Conservation (phyloP, 1,140 invertebrate genomes). For the Lasioglossum albipes region DNA sequence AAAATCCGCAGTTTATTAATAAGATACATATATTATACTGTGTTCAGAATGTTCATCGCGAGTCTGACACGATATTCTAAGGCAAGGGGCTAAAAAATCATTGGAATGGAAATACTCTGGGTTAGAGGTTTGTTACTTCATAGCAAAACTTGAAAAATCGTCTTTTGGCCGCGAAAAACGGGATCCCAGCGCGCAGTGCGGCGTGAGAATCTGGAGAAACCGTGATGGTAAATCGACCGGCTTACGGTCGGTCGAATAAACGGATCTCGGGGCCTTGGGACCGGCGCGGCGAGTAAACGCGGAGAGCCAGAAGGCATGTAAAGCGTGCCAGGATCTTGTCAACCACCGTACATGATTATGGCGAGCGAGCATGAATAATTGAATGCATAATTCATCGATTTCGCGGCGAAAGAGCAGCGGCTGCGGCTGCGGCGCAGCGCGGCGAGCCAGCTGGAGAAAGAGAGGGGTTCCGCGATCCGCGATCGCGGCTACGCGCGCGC, state of each 20-base stretch:
- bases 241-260: constrained; percentile 44
- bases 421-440: background rate
- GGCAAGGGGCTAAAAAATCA: no score
- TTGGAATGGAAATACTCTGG: no score
- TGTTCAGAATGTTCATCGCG: no score
- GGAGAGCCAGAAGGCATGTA: constrained; percentile 51
- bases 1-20: no score
- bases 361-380: constrained; percentile 74
- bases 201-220: background rate
- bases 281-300: constrained; percentile 39
- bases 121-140: no score
- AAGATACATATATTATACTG: no score
- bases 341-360: constrained; percentile 73
- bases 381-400: constrained; percentile 75
- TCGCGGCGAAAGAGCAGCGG: constrained; percentile 54
- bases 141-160: no score
- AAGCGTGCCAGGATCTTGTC: constrained; percentile 73
- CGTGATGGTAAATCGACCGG: constrained; percentile 30
- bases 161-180: no score
- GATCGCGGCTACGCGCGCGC: constrained; percentile 25
- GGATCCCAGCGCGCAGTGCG: no score
- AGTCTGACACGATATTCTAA: no score
- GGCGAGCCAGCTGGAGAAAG: constrained; percentile 2
- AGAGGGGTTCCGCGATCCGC: background rate
- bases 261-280: constrained; percentile 39